These are phyloP conservation scores for Delia radicum DNA, from an alignment of 1,140 invertebrate species.

Conservation along the genomic window DNA sequence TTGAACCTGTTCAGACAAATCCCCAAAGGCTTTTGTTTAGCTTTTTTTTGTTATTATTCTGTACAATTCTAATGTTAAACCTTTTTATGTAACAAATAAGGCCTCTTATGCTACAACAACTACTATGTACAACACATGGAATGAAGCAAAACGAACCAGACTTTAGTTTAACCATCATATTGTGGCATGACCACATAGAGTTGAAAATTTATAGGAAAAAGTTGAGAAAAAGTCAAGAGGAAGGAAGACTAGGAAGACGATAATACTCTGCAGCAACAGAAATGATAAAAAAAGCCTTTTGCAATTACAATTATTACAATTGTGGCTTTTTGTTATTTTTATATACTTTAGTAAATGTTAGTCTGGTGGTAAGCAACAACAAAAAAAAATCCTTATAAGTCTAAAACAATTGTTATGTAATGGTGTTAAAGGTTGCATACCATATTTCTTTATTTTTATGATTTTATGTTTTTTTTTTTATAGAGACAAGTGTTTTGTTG, in stretches of 20 bases:
- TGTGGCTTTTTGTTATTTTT: neutral
- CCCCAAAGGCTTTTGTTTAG: neutral
- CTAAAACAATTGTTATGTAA: neutral
- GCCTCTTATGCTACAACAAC: neutral
- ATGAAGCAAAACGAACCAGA: neutral
- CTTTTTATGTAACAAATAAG: neutral
- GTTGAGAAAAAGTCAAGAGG: neutral
- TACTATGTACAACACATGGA: neutral
- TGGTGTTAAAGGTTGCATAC: slow-evolving; percentile 1
- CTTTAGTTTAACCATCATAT: neutral
- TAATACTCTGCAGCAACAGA: neutral
- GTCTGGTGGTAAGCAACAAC: neutral
- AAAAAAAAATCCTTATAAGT: neutral
- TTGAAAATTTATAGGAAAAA: neutral
- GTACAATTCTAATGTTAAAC: neutral
- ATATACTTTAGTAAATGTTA: neutral
- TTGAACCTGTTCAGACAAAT: neutral
- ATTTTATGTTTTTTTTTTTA: neutral
- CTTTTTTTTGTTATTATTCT: neutral
- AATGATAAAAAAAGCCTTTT: slow-evolving; percentile 1
- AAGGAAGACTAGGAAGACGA: neutral
- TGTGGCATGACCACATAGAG: neutral
- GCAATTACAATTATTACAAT: slow-evolving; percentile 5
- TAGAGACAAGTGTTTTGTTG: neutral
- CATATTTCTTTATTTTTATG: neutral